These are phyloP conservation scores for Chelon auratus DNA, from an alignment of 2,797 vertebrate genomes.

Conservation along the genomic window DNA sequence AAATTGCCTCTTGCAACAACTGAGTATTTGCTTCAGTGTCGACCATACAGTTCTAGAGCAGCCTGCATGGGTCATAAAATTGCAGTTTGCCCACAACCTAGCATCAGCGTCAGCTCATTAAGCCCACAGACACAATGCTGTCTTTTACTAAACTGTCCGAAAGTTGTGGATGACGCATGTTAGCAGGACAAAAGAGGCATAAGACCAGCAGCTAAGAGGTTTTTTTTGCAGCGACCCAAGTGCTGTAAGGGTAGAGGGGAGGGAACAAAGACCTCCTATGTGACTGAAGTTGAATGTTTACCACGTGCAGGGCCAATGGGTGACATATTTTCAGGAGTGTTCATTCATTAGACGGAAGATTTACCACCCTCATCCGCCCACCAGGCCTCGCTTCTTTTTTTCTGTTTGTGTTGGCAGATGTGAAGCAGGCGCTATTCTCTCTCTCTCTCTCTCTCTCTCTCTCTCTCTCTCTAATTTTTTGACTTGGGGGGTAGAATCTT, in stretches of 20 bases:
- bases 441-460: constrained; percentile 53
- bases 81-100: constrained; percentile 15
- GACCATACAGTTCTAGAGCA: constrained; percentile 27
- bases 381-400: constrained; percentile 63
- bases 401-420: constrained; percentile 87
- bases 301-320: constrained; percentile 77
- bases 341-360: constrained; percentile 83
- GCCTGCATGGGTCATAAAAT: constrained; percentile 16
- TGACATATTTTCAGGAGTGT: constrained; percentile 80
- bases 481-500: constrained; percentile 55
- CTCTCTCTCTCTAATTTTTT: constrained; percentile 53
- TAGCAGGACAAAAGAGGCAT: constrained; percentile 56
- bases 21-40: constrained; percentile 1
- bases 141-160: constrained; percentile 23
- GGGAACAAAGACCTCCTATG: constrained; percentile 70
- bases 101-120: constrained; percentile 38
- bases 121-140: constrained; percentile 11
- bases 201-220: constrained; percentile 41
- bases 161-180: constrained; percentile 35
- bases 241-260: constrained; percentile 13
- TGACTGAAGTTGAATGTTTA: constrained; percentile 70
- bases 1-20: not conserved
- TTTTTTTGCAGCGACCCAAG: constrained; percentile 12
- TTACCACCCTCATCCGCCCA: constrained; percentile 72
- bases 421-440: constrained; percentile 80